Conservation (phyloP, 2,113 vertebrate species). For the Aramus guarauna region DNA sequence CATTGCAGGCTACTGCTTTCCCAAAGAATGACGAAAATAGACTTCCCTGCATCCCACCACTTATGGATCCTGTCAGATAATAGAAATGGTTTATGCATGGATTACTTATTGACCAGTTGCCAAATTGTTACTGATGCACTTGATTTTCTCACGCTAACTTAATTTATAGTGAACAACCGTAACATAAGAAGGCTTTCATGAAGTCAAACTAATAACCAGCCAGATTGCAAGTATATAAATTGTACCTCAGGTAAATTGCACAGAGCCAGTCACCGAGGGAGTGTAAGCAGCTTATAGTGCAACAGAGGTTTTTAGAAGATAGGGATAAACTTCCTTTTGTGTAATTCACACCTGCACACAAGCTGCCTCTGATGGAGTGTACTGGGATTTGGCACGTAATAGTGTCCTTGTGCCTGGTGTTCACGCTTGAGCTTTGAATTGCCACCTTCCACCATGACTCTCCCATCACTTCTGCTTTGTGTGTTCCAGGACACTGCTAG, state of each 20-base stretch:
- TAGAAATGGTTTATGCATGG: background rate
- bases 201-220: background rate
- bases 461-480: background rate
- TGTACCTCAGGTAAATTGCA: background rate
- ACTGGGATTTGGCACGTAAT: background rate
- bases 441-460: rapidly evolving
- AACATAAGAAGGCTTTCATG: background rate
- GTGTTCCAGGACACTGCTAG: background rate
- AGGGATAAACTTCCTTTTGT: background rate
- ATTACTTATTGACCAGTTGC: background rate
- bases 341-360: background rate
- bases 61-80: background rate
- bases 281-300: background rate
- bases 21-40: background rate
- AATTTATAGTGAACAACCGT: background rate
- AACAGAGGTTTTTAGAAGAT: background rate
- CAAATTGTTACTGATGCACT: background rate
- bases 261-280: background rate
- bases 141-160: background rate
- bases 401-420: background rate
- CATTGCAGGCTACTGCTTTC: background rate
- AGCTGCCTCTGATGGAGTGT: background rate
- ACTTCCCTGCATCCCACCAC: background rate
- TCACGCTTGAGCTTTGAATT: background rate
- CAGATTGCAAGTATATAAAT: background rate